Evolutionary conservation across 1,140 invertebrate genomes (phyloP).

Genomic region (Muscidifurax raptorellus): DNA sequence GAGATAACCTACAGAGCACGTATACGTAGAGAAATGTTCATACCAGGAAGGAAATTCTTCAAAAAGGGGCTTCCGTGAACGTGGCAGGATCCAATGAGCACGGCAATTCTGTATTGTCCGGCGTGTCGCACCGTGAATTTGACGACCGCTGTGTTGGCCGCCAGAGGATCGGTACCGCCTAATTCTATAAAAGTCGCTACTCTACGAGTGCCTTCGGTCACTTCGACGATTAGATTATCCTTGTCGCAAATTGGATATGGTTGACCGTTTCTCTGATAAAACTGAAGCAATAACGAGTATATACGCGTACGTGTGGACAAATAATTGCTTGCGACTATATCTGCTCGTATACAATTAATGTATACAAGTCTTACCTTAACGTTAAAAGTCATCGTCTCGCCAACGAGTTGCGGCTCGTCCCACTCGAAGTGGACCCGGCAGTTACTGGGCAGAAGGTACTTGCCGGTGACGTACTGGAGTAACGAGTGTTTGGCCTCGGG

Average conservation of each 20-base stretch:
- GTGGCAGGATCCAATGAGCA: slow-evolving; percentile 85
- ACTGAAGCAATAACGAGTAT: slow-evolving; percentile 78
- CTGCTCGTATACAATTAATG: not conserved
- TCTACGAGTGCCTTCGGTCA: slow-evolving; percentile 88
- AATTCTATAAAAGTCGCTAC: slow-evolving; percentile 90
- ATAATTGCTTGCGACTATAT: slow-evolving; percentile 32
- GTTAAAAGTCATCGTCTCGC: slow-evolving; percentile 92
- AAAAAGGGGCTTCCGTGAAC: slow-evolving; percentile 82
- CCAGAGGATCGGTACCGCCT: slow-evolving; percentile 87
- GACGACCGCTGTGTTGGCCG: slow-evolving; percentile 89
- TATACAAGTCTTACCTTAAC: slow-evolving; percentile 78
- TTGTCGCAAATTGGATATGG: slow-evolving; percentile 94
- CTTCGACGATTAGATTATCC: slow-evolving; percentile 90
- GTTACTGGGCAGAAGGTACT: slow-evolving; percentile 91
- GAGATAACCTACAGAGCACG: too few species aligned
- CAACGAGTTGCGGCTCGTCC: slow-evolving; percentile 90
- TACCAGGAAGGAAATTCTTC: slow-evolving; percentile 81
- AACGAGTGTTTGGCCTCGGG: slow-evolving; percentile 91
- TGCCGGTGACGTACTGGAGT: slow-evolving; percentile 93
- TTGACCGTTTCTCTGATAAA: slow-evolving; percentile 93
- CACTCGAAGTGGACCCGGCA: slow-evolving; percentile 91
- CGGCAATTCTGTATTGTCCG: slow-evolving; percentile 90
- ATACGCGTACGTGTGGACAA: not conserved
- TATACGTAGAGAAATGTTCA: not conserved
- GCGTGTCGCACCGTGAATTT: slow-evolving; percentile 94